phyloP scores from a whole-genome alignment of 2,888 invertebrate species.

The Microplitis deprimator region DNA sequence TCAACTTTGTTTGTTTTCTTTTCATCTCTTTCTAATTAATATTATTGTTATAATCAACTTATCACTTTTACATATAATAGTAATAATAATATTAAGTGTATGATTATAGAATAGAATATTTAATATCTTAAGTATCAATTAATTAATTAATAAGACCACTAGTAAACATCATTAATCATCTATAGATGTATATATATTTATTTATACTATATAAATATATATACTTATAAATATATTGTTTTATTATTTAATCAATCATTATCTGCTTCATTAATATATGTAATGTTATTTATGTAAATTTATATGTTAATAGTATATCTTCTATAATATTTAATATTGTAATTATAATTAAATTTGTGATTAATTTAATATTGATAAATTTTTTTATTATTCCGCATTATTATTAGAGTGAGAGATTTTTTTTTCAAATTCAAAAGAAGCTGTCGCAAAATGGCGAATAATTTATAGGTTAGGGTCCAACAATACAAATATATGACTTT shows the following conservation, averaged over 20 bases:
- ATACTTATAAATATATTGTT: conserved; percentile 22
- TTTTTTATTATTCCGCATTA: no score
- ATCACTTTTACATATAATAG: conserved; percentile 61
- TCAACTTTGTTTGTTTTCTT: conserved; percentile 53
- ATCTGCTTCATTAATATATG: conserved; percentile 37
- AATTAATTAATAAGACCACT: conserved; percentile 68
- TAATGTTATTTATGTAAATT: conserved; percentile 52
- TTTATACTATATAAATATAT: conserved; percentile 12
- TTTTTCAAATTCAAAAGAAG: no score
- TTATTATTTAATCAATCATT: conserved; percentile 32
- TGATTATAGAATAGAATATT: conserved; percentile 58
- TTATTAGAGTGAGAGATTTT: no score
- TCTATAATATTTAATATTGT: no score
- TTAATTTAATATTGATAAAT: no score
- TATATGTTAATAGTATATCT: neutral
- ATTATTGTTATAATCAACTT: conserved; percentile 65
- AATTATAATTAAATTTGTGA: no score
- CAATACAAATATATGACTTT: no score
- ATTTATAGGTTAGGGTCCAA: no score
- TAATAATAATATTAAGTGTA: conserved; percentile 59
- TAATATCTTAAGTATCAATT: conserved; percentile 67
- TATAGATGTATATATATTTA: conserved; percentile 57
- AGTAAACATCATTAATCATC: conserved; percentile 69
- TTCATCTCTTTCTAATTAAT: conserved; percentile 58
- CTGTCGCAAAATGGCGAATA: no score